These are phyloP conservation scores for Rhinolophus ferrumequinum DNA, from an alignment of 2,113 vertebrate species.

Conservation along the genomic window DNA sequence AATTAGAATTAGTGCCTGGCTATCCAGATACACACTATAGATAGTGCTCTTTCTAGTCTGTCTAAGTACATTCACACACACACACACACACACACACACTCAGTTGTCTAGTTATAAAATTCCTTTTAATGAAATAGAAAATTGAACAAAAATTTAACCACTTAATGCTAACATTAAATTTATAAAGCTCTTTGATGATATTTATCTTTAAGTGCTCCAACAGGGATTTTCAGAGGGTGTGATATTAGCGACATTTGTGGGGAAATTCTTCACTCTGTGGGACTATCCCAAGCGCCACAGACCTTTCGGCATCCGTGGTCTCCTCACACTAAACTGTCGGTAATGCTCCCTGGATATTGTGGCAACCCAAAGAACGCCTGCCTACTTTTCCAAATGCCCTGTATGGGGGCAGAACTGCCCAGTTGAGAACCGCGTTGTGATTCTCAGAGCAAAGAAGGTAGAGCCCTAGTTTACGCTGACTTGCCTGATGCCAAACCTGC, in stretches of 20 bases:
- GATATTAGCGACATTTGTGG: not conserved
- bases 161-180: not conserved
- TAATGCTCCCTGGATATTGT: not conserved
- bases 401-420: not conserved
- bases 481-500: not conserved
- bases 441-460: not conserved
- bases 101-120: not conserved
- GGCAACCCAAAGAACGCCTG: not conserved
- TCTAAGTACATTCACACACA: not conserved
- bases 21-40: not conserved
- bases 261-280: not conserved
- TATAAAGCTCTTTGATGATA: slow-evolving; percentile 16
- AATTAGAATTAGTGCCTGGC: not conserved
- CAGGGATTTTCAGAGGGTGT: not conserved
- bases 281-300: not conserved
- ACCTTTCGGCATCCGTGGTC: not conserved
- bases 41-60: not conserved
- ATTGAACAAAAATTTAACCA: not conserved
- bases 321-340: not conserved
- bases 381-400: not conserved
- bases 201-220: not conserved
- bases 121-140: slow-evolving; percentile 26
- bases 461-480: not conserved
- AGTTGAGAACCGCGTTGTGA: not conserved
- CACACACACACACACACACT: not conserved